Evolutionary conservation across 1,140 invertebrate genomes (phyloP), one percentile per base, ranked within the genome.

Genomic region (Papilio machaon): DNA sequence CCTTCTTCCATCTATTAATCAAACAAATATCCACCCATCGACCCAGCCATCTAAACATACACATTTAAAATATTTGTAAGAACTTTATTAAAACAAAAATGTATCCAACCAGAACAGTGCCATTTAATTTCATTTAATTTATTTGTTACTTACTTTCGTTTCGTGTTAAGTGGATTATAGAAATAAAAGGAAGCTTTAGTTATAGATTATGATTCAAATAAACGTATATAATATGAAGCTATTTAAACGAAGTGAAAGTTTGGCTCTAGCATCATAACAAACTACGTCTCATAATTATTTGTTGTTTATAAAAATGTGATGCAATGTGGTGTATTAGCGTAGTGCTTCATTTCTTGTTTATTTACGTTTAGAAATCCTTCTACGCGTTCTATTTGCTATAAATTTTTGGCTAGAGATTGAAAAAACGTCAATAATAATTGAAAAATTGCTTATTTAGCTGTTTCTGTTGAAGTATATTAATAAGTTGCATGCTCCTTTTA

Each of bases 231-330:
- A 23, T 47, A 76, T 54, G 15, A 49, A 58, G 7, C 15, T 60
- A 64, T 38, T 38, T 11, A 35, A 60, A 78, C 35, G 19, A 67
- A 79, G 38, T 46, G 58, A 79, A 79, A 67, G 30, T 43, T 78
- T 67, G 60, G 60, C 77, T 64, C 77, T 64, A 47, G 54, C 30
- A 67, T 79, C 58, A 67, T 79, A 46, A 46, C 43, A 15, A 79
- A 78, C 17, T 79, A 43, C 77, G 77, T 60, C 15, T 79, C 58
- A 19, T 46, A n/a, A 11, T 43, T 67, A 23, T 79, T 79, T 49
- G 38, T 79, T 79, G 52, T 47, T 43, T 79, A 38, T 58, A 60
- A 78, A 78, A 79, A 67, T 30, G 64, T 79, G 58, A 43, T 79
- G 77, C 77, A 79, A 79, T 79, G 9, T 35, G 35, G 35, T 67